Evolutionary conservation across 2,797 vertebrate species (phyloP).

Genomic region (Pangasius sanitwongsei): DNA sequence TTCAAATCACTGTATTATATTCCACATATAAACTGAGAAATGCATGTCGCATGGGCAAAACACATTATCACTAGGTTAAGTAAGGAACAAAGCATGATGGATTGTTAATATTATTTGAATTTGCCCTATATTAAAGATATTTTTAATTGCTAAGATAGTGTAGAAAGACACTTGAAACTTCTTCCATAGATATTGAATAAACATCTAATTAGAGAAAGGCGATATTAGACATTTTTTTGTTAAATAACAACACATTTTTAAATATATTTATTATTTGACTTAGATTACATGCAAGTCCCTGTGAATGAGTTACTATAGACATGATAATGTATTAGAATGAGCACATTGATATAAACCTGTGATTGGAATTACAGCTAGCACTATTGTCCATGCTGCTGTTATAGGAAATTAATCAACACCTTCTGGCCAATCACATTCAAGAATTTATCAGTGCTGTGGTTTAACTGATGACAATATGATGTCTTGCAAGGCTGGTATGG

Average conservation of each 20-base stretch:
- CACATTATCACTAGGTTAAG: neutral
- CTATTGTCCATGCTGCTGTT: neutral
- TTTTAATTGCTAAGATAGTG: neutral
- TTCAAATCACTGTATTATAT: neutral
- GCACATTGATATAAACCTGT: neutral
- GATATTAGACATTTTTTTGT: neutral
- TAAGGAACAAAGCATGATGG: neutral
- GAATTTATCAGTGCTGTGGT: neutral
- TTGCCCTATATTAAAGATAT: neutral
- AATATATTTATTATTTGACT: neutral
- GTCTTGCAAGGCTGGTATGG: neutral
- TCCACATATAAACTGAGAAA: neutral
- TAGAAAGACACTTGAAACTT: neutral
- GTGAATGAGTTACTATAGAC: neutral
- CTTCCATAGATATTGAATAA: conserved; percentile 19
- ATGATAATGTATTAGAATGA: neutral
- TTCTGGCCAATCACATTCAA: neutral
- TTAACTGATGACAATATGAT: neutral
- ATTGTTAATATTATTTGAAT: neutral
- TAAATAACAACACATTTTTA: neutral
- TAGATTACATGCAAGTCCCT: neutral
- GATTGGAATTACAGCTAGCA: neutral
- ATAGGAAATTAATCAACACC: neutral
- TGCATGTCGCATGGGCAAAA: neutral
- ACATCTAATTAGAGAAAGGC: neutral